A percentile compares a stretch with the other conserved stretches of the same genome.
Evolutionary conservation across 2,888 invertebrate genomes (phyloP).

Genomic region (Cataglyphis albicans): DNA sequence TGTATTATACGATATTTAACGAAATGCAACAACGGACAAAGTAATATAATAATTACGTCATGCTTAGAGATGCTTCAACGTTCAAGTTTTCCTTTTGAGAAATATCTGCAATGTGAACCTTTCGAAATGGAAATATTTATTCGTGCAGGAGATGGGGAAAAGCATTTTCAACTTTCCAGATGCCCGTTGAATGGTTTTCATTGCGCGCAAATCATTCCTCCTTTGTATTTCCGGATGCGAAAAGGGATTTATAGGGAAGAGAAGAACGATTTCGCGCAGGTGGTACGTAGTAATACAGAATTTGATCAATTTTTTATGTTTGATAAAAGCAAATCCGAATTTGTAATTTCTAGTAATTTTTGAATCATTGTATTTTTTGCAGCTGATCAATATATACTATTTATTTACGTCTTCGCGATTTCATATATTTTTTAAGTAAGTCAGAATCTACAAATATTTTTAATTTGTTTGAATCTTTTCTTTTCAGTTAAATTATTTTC

Average conservation of each 20-base stretch:
- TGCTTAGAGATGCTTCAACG: background rate
- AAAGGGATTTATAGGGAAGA: background rate
- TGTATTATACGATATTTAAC: constrained; percentile 7
- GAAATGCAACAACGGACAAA: constrained; percentile 2
- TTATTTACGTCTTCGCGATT: background rate
- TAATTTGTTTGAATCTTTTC: background rate
- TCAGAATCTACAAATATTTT: background rate
- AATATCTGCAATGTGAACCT: constrained; percentile 24
- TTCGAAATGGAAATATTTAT: constrained; percentile 38
- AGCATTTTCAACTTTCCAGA: constrained; percentile 32
- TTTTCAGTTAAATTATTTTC: background rate
- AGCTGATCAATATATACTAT: background rate
- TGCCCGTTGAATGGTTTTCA: constrained; percentile 1
- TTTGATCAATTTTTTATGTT: constrained; percentile 17
- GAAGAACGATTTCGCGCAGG: background rate
- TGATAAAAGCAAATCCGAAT: background rate
- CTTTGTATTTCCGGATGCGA: constrained; percentile 3
- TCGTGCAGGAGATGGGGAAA: background rate
- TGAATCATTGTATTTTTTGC: background rate
- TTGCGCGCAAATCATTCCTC: constrained; percentile 12
- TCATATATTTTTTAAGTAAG: background rate
- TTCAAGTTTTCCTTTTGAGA: background rate
- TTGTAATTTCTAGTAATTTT: background rate
- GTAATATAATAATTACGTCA: constrained; percentile 13
- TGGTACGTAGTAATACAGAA: background rate